These are phyloP conservation scores for Elegia similella DNA, from an alignment of 2,888 invertebrate species.

Conservation along the genomic window DNA sequence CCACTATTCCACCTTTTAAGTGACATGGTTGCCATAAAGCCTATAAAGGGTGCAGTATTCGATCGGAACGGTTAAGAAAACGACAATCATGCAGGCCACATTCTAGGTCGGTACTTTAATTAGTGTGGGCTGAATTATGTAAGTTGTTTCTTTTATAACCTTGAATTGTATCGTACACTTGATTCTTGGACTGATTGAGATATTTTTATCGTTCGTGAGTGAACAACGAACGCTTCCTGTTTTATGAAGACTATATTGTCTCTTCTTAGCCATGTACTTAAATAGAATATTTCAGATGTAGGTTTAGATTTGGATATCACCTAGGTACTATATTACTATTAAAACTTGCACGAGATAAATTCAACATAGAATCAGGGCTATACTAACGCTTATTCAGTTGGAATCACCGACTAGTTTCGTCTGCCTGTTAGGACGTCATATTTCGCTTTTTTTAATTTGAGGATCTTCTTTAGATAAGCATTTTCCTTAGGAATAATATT, in stretches of 20 bases:
- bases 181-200: slow-evolving; percentile 67
- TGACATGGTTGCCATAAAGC: slow-evolving; percentile 53
- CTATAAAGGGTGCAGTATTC: slow-evolving; percentile 44
- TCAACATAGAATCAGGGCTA: too few relatives aligned
- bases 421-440: too few relatives aligned
- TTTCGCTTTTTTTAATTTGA: too few relatives aligned
- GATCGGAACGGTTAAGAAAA: slow-evolving; percentile 43
- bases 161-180: slow-evolving; percentile 56
- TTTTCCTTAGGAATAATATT: too few relatives aligned
- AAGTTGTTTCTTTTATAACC: slow-evolving; percentile 69
- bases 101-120: slow-evolving; percentile 67
- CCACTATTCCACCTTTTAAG: slow-evolving; percentile 59
- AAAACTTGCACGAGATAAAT: too few relatives aligned
- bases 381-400: too few relatives aligned
- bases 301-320: too few relatives aligned
- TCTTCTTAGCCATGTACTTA: background rate
- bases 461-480: too few relatives aligned
- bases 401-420: too few relatives aligned
- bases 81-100: slow-evolving; percentile 51
- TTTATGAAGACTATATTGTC: slow-evolving; percentile 31
- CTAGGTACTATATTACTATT: too few relatives aligned
- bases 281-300: too few relatives aligned
- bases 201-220: slow-evolving; percentile 55
- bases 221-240: slow-evolving; percentile 48
- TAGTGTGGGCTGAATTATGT: slow-evolving; percentile 67